These are phyloP conservation scores for Microcebus griseorufus DNA, from an alignment of 2,113 vertebrate genomes.

Conservation along the genomic window DNA sequence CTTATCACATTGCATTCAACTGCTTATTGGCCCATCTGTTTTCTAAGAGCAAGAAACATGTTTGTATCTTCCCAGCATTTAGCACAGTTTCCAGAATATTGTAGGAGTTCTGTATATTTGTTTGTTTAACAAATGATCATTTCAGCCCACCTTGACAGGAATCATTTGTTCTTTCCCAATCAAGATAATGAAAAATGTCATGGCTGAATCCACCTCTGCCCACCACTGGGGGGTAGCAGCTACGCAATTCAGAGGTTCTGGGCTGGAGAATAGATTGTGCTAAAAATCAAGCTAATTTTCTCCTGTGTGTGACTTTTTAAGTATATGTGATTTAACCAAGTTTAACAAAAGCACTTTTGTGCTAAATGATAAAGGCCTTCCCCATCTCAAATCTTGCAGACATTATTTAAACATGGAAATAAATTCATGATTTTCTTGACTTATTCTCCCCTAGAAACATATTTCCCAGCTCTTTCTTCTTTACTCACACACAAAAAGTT, in stretches of 20 bases:
- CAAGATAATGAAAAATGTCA: not conserved
- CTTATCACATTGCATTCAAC: not conserved
- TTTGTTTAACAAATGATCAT: not conserved
- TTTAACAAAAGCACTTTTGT: conserved; percentile 26
- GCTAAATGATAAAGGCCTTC: not conserved
- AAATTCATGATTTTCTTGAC: not conserved
- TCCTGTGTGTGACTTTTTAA: conserved; percentile 41
- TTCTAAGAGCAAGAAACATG: conserved; percentile 36
- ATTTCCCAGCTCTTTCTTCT: conserved; percentile 3
- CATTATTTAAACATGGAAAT: conserved; percentile 2
- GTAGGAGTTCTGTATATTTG: not conserved
- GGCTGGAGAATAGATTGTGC: not conserved
- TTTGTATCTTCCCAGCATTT: not conserved
- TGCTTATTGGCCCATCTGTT: not conserved
- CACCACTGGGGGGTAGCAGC: conserved; percentile 29
- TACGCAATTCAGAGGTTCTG: not conserved
- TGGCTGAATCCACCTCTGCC: not conserved
- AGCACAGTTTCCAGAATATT: not conserved
- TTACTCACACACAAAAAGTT: not conserved
- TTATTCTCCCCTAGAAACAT: not conserved
- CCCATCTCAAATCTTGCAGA: not conserved
- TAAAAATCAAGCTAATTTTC: conserved; percentile 22
- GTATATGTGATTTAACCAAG: not conserved
- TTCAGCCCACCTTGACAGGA: not conserved
- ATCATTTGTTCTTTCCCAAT: not conserved